Base-by-base conservation (phyloP, 2,797 vertebrate species). In the Anguilla marmorata region DNA sequence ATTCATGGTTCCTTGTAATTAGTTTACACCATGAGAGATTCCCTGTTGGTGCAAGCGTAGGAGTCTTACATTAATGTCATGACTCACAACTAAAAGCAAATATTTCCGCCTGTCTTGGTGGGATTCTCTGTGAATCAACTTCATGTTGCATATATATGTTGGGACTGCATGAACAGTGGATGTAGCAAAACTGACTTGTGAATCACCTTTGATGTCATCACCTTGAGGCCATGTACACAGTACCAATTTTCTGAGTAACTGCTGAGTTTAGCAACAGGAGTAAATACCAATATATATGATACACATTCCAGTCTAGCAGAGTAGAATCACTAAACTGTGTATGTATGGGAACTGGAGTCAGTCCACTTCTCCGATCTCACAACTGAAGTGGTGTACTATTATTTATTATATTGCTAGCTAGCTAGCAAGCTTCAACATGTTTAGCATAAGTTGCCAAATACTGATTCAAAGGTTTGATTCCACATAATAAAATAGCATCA, bases 131-230 rank as follows among this genome's bases (percentile, higher is more conserved):
- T 60, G 82, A 85, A 72, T 74, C 48, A 74, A 14, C 21, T 88
- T 30, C 48, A 27, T 72, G 45, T 82, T 58, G 30, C 41, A 52
- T 79, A 69, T 76, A 8, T 6, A 76, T 76, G 30, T 37, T 48
- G 37, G 37, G 14, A 24, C 58, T 85, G 60, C 19, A 8, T 56
- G 21, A 87, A 50, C 14, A 84, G 56, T 84, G n/a, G 48, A n/a
- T 87, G 33, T 45, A n/a, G 60, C 76, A 48, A 21, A 48, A 21
- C 8, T 41, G 14, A 37, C 2, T 33, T 79, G 69, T 87, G 72
- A 50, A 83, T 45, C 50, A 76, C 83, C 60, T 37, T n/a, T 86
- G 66, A 90, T 45, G 85, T 87, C 63, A 86, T 84, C 37, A 69
- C 48, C 56, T 41, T 37, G 30, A 33, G 41, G 84, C 63, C 63